Conservation (phyloP, 2,113 vertebrate genomes). For the Gobius niger region DNA sequence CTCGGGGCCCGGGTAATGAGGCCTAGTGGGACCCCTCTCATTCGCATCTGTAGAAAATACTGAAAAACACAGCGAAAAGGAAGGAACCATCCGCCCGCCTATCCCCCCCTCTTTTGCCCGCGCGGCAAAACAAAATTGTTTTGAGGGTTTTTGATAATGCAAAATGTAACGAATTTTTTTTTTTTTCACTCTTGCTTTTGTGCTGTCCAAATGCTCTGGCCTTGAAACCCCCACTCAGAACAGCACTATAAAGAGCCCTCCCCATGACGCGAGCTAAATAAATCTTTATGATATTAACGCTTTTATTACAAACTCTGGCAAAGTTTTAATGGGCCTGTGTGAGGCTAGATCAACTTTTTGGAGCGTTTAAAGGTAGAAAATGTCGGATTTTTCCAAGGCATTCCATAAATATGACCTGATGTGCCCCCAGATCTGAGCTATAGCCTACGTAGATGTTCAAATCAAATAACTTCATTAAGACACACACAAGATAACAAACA, state of each 20-base stretch:
- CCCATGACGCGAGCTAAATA: constrained; percentile 59
- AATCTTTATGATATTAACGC: constrained; percentile 78
- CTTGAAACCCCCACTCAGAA: constrained; percentile 67
- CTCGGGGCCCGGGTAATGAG: constrained; percentile 78
- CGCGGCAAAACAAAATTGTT: constrained; percentile 64
- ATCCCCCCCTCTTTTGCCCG: constrained; percentile 6
- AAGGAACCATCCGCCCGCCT: constrained; percentile 65
- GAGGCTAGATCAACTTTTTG: too few relatives aligned
- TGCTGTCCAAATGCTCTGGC: constrained; percentile 56
- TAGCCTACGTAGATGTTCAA: too few relatives aligned
- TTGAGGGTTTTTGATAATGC: constrained; percentile 77
- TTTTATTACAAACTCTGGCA: constrained; percentile 64
- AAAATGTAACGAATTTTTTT: constrained; percentile 55
- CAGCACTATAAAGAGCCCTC: constrained; percentile 43
- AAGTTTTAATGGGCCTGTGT: background rate
- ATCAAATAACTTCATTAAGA: too few relatives aligned
- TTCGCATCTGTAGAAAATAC: constrained; percentile 82
- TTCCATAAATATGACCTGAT: too few relatives aligned
- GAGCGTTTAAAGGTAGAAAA: too few relatives aligned
- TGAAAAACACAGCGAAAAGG: constrained; percentile 54
- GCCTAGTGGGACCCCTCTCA: constrained; percentile 82
- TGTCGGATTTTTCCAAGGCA: too few relatives aligned
- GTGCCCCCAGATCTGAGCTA: too few relatives aligned
- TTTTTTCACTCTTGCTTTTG: constrained; percentile 59
- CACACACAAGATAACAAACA: too few relatives aligned